These are phyloP conservation scores for Ramphastos sulfuratus DNA, from an alignment of 2,113 vertebrate genomes.

Conservation along the genomic window DNA sequence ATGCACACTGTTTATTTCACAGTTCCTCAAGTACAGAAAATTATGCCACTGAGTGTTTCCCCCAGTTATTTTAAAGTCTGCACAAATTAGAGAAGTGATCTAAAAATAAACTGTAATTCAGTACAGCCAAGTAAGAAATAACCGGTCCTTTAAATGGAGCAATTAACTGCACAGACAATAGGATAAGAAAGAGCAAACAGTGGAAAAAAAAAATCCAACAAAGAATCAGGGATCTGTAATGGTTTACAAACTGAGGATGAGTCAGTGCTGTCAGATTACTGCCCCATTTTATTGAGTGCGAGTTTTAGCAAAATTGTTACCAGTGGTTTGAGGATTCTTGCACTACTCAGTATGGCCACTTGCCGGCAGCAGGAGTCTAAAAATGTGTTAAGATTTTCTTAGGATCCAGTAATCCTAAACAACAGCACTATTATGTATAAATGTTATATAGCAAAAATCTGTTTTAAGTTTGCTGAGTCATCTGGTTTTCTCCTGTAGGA, in stretches of 20 bases:
- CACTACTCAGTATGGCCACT: neutral
- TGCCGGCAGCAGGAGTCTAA: conserved; percentile 21
- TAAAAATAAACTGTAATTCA: neutral
- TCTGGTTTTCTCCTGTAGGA: neutral
- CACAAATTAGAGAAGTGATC: neutral
- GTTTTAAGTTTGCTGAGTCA: neutral
- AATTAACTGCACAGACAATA: neutral
- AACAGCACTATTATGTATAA: neutral
- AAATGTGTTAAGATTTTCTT: neutral
- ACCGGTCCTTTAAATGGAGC: neutral
- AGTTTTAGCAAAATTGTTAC: neutral
- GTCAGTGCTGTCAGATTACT: neutral
- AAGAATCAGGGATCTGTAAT: neutral
- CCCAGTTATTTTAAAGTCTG: neutral
- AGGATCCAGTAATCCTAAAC: neutral
- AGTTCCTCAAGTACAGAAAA: neutral
- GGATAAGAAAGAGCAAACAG: neutral
- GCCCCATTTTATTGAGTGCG: neutral
- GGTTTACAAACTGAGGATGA: neutral
- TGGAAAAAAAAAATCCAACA: neutral
- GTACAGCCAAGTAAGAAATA: neutral
- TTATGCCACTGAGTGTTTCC: neutral
- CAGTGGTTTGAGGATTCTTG: neutral
- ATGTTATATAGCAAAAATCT: neutral
- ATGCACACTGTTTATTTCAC: neutral